Percentiles rank a stretch among this genome's conserved stretches.
phyloP scores from a whole-genome alignment of 2,888 invertebrate species.

The Branchellion lobata region DNA sequence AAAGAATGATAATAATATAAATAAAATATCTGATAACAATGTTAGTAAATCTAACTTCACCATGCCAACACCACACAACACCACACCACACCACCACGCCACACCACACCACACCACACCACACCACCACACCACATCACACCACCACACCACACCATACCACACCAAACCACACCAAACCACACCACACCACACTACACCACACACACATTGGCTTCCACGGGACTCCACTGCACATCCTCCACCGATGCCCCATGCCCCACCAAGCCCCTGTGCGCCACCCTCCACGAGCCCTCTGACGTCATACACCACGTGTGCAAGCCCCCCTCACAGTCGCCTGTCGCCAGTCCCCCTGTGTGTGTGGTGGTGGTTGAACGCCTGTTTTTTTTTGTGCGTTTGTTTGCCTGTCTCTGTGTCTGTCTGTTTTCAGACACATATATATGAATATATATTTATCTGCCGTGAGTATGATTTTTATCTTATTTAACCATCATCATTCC shows the following conservation, averaged over 20 bases:
- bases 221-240: constrained; percentile 98
- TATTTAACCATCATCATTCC: too few relatives aligned
- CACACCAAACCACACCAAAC: not conserved
- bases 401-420: too few relatives aligned
- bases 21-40: not conserved
- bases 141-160: not conserved
- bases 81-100: not conserved
- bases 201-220: constrained; percentile 72
- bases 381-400: too few relatives aligned
- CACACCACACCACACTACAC: not conserved
- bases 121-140: constrained; percentile 64
- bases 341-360: constrained; percentile 79
- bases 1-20: not conserved
- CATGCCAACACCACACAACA: not conserved
- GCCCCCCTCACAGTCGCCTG: constrained; percentile 88
- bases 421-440: too few relatives aligned
- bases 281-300: constrained; percentile 79
- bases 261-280: constrained; percentile 82
- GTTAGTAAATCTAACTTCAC: too few relatives aligned
- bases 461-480: too few relatives aligned
- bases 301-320: constrained; percentile 89
- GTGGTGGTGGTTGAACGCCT: too few relatives aligned
- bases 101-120: not conserved
- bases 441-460: too few relatives aligned
- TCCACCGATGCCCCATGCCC: constrained; percentile 92